These are phyloP conservation scores for Podarcis raffonei DNA, from an alignment of 2,113 vertebrate species.

Conservation along the genomic window DNA sequence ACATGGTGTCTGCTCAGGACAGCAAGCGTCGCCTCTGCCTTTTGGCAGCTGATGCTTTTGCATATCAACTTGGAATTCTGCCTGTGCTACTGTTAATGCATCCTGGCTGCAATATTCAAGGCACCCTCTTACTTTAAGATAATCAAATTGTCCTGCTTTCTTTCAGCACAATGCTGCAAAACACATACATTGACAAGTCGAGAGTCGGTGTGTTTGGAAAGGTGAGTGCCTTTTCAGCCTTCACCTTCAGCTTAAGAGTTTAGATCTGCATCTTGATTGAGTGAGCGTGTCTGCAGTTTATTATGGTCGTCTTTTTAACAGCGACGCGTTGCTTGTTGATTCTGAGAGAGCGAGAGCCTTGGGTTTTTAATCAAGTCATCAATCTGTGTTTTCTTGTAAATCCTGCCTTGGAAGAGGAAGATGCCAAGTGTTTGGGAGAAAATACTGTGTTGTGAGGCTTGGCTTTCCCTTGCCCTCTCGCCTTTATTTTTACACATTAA, in stretches of 20 bases:
- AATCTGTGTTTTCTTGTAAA: not conserved
- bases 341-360: not conserved
- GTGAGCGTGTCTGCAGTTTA: not conserved
- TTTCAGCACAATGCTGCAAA: conserved; percentile 82
- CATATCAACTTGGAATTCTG: too few species aligned
- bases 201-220: conserved; percentile 92
- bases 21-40: not conserved
- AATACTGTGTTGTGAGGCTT: not conserved
- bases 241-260: not conserved
- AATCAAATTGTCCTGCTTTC: conserved; percentile 22
- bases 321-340: not conserved
- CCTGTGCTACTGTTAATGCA: not conserved
- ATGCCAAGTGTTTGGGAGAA: not conserved
- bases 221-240: conserved; percentile 73
- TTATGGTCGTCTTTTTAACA: not conserved
- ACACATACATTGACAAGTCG: conserved; percentile 85
- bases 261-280: not conserved
- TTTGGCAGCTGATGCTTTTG: not conserved
- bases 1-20: too few species aligned
- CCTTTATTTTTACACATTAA: not conserved
- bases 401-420: conserved; percentile 7
- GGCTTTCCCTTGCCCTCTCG: not conserved
- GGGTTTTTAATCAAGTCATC: not conserved
- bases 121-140: conserved; percentile 9
- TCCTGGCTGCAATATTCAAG: not conserved